These are phyloP conservation scores for Elysia crispata DNA, from an alignment of 2,888 invertebrate genomes.

Conservation along the genomic window DNA sequence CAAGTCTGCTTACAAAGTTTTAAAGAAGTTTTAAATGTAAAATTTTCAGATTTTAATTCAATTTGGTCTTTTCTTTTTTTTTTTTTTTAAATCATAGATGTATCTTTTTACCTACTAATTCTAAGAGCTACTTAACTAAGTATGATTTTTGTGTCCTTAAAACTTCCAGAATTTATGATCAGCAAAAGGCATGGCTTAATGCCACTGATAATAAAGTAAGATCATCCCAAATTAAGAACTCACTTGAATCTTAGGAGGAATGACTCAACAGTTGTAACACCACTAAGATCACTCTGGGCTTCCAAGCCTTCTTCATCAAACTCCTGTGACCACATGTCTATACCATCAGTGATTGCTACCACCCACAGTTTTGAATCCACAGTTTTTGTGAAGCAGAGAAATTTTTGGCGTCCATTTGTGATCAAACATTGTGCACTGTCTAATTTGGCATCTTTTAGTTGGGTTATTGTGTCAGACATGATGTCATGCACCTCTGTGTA, in stretches of 20 bases:
- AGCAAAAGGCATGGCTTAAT: no score
- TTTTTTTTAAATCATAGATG: no score
- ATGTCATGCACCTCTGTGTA: background rate
- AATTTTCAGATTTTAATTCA: no score
- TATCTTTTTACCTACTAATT: no score
- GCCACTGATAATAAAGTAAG: no score
- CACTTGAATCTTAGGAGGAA: slow-evolving; percentile 68
- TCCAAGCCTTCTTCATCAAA: slow-evolving; percentile 68
- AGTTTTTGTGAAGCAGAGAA: slow-evolving; percentile 66
- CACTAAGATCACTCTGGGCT: slow-evolving; percentile 63
- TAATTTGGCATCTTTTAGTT: slow-evolving; percentile 60
- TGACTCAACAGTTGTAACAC: slow-evolving; percentile 60
- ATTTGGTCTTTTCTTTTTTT: no score
- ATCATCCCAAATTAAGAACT: background rate
- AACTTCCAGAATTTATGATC: no score
- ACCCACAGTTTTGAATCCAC: slow-evolving; percentile 56
- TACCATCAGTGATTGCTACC: slow-evolving; percentile 67
- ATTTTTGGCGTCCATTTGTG: slow-evolving; percentile 60
- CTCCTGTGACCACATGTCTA: slow-evolving; percentile 67
- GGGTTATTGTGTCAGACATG: slow-evolving; percentile 52
- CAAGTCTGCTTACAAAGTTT: no score
- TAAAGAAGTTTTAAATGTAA: no score
- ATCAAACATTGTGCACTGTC: slow-evolving; percentile 60
- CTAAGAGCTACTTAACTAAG: no score
- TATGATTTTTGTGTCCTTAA: no score